Base-by-base conservation (phyloP, 2,888 invertebrate species). In the Endomychus coccineus region DNA sequence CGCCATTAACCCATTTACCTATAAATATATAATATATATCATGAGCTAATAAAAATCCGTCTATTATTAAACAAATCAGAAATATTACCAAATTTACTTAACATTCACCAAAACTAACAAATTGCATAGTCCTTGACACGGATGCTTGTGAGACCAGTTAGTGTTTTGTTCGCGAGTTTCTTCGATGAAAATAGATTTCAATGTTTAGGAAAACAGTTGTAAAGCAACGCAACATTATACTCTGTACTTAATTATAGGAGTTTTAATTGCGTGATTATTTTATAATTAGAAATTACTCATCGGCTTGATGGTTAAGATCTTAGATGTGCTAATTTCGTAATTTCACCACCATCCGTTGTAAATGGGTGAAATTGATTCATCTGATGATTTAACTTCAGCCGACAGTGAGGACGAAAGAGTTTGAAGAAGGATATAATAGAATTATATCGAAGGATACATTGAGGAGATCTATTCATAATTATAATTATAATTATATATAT, bases 241-340 rank as follows among this genome's bases (percentile, higher is more conserved):
- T 32, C 19, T 29, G 32, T 28, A 29, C 16, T 40, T 34, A 38
- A 43, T 43, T 41, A 38, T 39, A 30, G 30, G 33, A 27, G 36
- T 36, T 27, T 40, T 41, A 42, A 44, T 41, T 44, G 34, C 34
- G 36, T 31, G 36, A 44, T 44, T 44, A 41, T 44, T 36, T 41
- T 41, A 44, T 39, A 41, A 44, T 41, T 44, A 36, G 31, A 34
- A 39, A 39, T 41, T 41, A 40, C 41, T 39, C 41, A 36, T 41
- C 39, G 41, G 23, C 37, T 29, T 24, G 34, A 36, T 6, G 5
- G 30, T 36, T 22, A 33, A 40, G 39, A 43, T 42, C 43, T 43
- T 27, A 29, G 43, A 43, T 39, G 37, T 43, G 38, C 40, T 27
- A 38, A 36, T 43, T 43, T 30, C 25, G 74, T 45, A 76, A 72